Evolutionary conservation across 2,113 vertebrate genomes (phyloP).

Genomic region (Heterotilapia buettikoferi): DNA sequence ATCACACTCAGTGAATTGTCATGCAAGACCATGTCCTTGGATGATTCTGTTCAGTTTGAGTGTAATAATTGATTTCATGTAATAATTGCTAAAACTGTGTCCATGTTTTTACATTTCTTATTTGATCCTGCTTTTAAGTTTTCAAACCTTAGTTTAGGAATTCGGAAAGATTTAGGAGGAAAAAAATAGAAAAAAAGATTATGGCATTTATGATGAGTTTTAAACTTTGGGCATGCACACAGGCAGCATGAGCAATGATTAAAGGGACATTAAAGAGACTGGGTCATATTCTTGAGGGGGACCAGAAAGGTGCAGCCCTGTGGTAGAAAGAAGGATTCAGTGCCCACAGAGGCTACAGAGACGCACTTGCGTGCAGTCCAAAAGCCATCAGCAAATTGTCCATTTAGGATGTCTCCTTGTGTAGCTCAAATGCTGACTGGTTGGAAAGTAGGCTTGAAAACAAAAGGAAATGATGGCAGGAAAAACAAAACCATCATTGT

Average conservation of each 20-base stretch:
- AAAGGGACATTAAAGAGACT: background rate
- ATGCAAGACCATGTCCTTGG: background rate
- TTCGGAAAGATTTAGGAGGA: background rate
- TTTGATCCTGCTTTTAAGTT: background rate
- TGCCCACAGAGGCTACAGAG: background rate
- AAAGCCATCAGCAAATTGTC: background rate
- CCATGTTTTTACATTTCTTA: background rate
- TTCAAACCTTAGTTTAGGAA: background rate
- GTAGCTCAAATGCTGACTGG: background rate
- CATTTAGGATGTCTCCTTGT: background rate
- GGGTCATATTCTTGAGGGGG: background rate
- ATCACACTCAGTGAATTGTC: background rate
- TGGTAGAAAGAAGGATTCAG: background rate
- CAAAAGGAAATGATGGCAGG: background rate
- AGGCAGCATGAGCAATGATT: background rate
- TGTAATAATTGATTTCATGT: background rate
- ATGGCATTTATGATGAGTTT: background rate
- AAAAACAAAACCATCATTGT: background rate
- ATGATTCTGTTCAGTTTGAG: background rate
- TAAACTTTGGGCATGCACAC: background rate
- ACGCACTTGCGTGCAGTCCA: background rate
- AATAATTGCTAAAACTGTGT: background rate
- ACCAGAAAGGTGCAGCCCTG: background rate
- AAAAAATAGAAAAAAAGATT: background rate
- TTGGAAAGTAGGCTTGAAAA: background rate